These are phyloP conservation scores for Molossus alvarezi DNA, from an alignment of 2,797 vertebrate genomes.

Conservation along the genomic window DNA sequence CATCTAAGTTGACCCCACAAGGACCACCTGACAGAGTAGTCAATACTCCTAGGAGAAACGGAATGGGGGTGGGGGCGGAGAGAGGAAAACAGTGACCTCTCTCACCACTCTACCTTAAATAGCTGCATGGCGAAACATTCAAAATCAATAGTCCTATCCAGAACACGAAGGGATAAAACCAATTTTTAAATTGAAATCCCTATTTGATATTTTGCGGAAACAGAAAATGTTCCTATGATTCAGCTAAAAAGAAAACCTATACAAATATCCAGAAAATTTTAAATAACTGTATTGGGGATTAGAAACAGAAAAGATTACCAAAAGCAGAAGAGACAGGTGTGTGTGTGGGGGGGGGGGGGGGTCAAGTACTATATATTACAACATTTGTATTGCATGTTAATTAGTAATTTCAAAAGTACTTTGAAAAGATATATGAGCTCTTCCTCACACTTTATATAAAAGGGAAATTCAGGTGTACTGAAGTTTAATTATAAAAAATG, in stretches of 20 bases:
- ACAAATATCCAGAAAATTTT: background rate
- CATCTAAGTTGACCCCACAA: background rate
- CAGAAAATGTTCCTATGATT: background rate
- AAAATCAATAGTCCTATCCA: background rate
- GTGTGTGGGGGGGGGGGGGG: too few species aligned
- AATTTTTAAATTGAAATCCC: background rate
- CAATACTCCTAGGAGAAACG: background rate
- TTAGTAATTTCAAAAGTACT: conserved; percentile 45
- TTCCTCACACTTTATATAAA: background rate
- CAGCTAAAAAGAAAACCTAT: background rate
- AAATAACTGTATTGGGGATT: background rate
- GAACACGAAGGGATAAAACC: background rate
- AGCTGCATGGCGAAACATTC: background rate
- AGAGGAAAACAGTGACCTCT: background rate
- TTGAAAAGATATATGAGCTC: background rate
- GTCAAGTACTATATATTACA: background rate
- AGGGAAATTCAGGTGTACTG: background rate
- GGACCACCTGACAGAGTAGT: background rate
- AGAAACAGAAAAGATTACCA: background rate
- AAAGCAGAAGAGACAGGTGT: too few species aligned
- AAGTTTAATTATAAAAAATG: conserved; percentile 38
- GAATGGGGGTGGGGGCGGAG: too few species aligned
- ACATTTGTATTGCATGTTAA: background rate
- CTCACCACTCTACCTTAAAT: background rate
- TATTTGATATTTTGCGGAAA: conserved; percentile 15